Base-by-base conservation (phyloP, 2,797 vertebrate species). In the Gouania willdenowi region DNA sequence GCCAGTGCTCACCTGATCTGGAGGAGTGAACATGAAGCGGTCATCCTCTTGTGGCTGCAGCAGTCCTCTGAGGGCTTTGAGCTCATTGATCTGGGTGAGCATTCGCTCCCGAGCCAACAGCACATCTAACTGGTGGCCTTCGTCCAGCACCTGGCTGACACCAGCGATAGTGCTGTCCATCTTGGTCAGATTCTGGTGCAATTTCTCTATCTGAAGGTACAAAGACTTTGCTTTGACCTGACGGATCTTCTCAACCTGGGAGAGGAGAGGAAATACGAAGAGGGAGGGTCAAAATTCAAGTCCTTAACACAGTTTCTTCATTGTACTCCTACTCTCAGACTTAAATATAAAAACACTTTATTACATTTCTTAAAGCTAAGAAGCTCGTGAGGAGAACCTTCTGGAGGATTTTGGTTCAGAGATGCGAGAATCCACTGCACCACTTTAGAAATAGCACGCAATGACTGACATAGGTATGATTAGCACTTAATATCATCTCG, bases 181-280 rank as follows among this genome's bases (percentile, higher is more conserved):
- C 74, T 97, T 98, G 68, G 88, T 94, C 5, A 98, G 89, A 82
- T 92, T 95, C 79, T 98, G 96, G 46, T 97, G 93, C 29, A 99
- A 86, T 66, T 98, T 98, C 60, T 99, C 97, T 45, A 98, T 94
- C 81, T 99, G 97, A 72, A 98, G 88, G 80, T 98, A 98, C 26
- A 99, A 87, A 3, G 96, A 97, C 84, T 99, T 98, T 49, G 94
- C 94, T 81, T 99, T 99, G 73, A 99, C 88, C 79, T 99, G 95
- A 27, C 95, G 93, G 71, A 99, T 98, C 87, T 99, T 99, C 82
- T 99, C 97, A 47, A 99, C 92, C 97, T 99, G 71, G 1, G 40
- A 40, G 6, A 0, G 30, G 20, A 8, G 8, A 18, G 5, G n/a
- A 43, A 9, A 25, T 12, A 6, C 6, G 20, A 20, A 3, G 13